phyloP scores from a whole-genome alignment of 2,797 vertebrate species.

The Rhynchotus rufescens region DNA sequence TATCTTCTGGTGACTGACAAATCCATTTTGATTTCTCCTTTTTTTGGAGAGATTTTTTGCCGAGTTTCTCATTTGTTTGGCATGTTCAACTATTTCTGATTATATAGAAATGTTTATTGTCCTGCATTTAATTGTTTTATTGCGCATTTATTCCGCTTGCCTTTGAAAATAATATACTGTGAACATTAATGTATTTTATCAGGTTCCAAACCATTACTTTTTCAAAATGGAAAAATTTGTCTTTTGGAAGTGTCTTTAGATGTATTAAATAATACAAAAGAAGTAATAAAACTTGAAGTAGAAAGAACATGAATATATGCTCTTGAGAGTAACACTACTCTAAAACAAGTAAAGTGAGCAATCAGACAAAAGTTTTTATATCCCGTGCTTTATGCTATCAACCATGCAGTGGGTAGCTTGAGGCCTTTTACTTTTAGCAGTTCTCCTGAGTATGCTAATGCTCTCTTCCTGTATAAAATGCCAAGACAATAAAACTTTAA shows the following conservation, averaged over 20 bases:
- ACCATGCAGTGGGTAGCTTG: conserved; percentile 83
- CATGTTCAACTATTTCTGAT: conserved; percentile 26
- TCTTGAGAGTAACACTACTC: conserved; percentile 83
- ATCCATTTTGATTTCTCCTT: conserved; percentile 51
- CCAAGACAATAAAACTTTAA: conserved; percentile 84
- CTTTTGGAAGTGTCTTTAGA: conserved; percentile 87
- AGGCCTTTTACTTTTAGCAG: conserved; percentile 83
- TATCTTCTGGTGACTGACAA: not conserved
- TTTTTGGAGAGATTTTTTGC: conserved; percentile 53
- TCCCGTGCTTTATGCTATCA: conserved; percentile 86
- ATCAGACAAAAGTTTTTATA: conserved; percentile 85
- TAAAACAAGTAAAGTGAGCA: conserved; percentile 84
- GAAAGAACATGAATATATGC: conserved; percentile 87
- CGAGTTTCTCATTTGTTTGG: conserved; percentile 55
- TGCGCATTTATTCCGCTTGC: conserved; percentile 57
- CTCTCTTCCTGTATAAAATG: conserved; percentile 80
- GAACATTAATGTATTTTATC: conserved; percentile 76
- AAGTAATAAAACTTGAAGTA: conserved; percentile 88
- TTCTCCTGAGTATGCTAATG: conserved; percentile 81
- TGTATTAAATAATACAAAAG: conserved; percentile 95
- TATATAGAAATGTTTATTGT: conserved; percentile 55
- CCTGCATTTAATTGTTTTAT: conserved; percentile 71
- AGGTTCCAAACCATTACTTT: conserved; percentile 85
- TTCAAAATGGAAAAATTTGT: conserved; percentile 97
- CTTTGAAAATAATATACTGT: conserved; percentile 63